phyloP scores from a whole-genome alignment of 2,888 invertebrate genomes.

The Resseliella maxima region DNA sequence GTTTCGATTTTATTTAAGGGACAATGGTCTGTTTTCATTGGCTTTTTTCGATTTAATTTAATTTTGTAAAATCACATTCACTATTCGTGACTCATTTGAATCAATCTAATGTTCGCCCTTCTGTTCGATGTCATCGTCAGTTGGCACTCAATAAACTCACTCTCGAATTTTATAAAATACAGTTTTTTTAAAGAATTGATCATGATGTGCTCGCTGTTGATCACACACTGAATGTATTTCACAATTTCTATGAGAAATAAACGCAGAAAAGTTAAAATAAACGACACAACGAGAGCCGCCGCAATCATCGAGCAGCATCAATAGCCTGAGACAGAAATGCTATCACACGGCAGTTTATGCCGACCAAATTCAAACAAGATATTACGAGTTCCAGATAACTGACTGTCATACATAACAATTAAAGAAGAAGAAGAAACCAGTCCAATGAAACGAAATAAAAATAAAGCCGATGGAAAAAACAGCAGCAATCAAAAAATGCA shows the following conservation, averaged over 20 bases:
- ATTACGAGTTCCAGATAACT: slow-evolving; percentile 43
- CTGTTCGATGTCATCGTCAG: neutral
- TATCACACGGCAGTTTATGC: neutral
- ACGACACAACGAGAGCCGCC: neutral
- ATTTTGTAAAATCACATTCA: neutral
- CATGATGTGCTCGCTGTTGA: neutral
- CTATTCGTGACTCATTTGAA: neutral
- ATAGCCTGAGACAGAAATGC: neutral
- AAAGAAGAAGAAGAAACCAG: slow-evolving; percentile 48
- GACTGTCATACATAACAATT: slow-evolving; percentile 3
- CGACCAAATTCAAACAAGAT: slow-evolving; percentile 4
- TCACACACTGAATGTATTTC: neutral
- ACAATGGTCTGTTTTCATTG: neutral
- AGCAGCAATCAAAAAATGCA: slow-evolving; percentile 5
- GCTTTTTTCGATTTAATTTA: neutral
- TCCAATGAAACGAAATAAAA: slow-evolving; percentile 14
- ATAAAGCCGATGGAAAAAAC: neutral
- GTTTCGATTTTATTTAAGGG: neutral
- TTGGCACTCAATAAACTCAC: neutral
- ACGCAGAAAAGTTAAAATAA: neutral
- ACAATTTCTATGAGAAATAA: neutral
- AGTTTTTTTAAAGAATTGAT: neutral
- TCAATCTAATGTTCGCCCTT: neutral
- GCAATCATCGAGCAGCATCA: neutral
- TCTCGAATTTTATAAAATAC: neutral